A percentile compares a stretch with the other conserved stretches of the same genome.
Evolutionary conservation across 92 coral and sea anemone species (phyloP).

Genomic region (Epizoanthus stellaris): DNA sequence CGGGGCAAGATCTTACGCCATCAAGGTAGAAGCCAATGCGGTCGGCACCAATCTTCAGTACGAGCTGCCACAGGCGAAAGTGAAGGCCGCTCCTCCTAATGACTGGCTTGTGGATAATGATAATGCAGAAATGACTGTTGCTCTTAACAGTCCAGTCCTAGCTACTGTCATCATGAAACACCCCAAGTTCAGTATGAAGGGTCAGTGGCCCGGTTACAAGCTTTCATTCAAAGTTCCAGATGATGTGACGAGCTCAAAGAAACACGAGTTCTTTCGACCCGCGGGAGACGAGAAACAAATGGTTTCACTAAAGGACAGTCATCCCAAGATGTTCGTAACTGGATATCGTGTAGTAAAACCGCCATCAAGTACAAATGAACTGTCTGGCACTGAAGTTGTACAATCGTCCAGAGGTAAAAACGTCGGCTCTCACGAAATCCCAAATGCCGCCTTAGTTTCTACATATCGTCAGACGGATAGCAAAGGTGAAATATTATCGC

Average conservation of each 20-base stretch:
- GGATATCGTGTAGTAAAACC: not conserved
- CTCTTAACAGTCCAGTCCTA: constrained; percentile 73
- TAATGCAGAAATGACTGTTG: constrained; percentile 76
- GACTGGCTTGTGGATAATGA: constrained; percentile 93
- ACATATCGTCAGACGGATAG: not conserved
- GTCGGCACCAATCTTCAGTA: constrained; percentile 83
- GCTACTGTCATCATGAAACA: constrained; percentile 69
- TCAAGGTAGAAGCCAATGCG: constrained; percentile 81
- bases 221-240: constrained; percentile 71
- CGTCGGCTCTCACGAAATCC: not conserved
- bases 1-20: constrained; percentile 79
- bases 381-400: not conserved
- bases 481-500: not conserved
- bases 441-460: not conserved
- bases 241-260: constrained; percentile 76
- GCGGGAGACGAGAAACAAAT: not conserved
- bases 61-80: constrained; percentile 82
- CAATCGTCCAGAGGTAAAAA: not conserved
- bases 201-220: constrained; percentile 87
- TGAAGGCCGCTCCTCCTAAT: constrained; percentile 67
- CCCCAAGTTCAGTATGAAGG: constrained; percentile 88
- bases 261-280: constrained; percentile 43
- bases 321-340: not conserved
- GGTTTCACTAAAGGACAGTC: not conserved
- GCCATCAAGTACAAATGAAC: not conserved